phyloP scores from a whole-genome alignment of 92 coral and sea anemone genomes.

The Muricea muricata region DNA sequence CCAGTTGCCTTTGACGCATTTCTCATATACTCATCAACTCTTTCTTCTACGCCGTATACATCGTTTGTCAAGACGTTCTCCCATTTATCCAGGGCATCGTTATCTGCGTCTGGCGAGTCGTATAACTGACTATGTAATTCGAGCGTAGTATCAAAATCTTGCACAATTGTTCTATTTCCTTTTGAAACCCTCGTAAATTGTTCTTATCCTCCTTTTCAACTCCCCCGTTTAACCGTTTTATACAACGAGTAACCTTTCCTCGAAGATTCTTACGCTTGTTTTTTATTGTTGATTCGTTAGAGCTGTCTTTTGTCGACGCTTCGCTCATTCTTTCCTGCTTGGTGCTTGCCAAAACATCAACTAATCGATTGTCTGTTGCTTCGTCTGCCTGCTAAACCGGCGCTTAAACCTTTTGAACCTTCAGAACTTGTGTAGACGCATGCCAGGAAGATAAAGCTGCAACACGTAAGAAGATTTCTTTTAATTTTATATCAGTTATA shows the following conservation, averaged over 20 bases:
- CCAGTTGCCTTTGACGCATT: background rate
- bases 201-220: background rate
- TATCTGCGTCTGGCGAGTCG: background rate
- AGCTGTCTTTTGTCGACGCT: background rate
- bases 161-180: background rate
- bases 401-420: no score
- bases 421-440: no score
- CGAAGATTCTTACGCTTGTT: background rate
- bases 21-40: constrained; percentile 8
- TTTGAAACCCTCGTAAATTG: no score
- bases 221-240: no score
- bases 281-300: background rate
- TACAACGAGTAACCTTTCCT: no score
- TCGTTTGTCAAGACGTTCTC: constrained; percentile 36
- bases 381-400: no score
- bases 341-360: no score
- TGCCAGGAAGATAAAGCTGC: no score
- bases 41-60: constrained; percentile 44
- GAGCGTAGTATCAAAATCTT: background rate
- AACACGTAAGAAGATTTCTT: no score
- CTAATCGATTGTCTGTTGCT: no score
- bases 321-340: background rate
- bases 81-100: constrained; percentile 32
- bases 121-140: constrained; percentile 33
- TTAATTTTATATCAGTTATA: no score